A percentile compares a stretch with the other conserved stretches of the same genome.
Evolutionary conservation across 2,113 vertebrate species (phyloP).

Genomic region (Otis tarda): DNA sequence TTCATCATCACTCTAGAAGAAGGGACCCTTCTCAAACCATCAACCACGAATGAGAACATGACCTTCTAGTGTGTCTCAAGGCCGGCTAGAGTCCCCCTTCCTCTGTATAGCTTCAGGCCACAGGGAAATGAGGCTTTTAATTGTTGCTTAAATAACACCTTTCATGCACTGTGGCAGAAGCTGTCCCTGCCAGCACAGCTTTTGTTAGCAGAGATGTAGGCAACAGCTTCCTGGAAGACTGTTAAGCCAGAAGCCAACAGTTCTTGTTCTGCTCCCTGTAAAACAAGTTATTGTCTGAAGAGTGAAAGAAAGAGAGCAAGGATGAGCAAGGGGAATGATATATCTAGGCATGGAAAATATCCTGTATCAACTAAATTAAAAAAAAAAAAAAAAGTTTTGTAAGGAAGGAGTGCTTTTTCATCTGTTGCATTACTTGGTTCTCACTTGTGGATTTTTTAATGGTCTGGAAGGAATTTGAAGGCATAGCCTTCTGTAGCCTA

Average conservation of each 20-base stretch:
- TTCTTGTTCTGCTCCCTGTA: background rate
- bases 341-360: background rate
- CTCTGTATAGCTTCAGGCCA: background rate
- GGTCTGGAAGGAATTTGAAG: slow-evolving; percentile 77
- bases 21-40: background rate
- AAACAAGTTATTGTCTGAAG: background rate
- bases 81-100: background rate
- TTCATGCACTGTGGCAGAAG: background rate
- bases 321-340: background rate
- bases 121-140: background rate
- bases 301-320: background rate
- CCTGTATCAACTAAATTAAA: background rate
- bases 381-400: rapidly evolving
- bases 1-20: background rate
- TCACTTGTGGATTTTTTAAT: background rate
- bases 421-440: background rate
- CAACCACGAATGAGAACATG: background rate
- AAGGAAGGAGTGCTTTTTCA: background rate
- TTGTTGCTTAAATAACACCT: background rate
- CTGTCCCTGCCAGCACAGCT: background rate
- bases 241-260: background rate
- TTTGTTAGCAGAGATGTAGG: background rate
- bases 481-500: slow-evolving; percentile 67
- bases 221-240: background rate
- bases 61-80: background rate